phyloP scores from a whole-genome alignment of 1,140 invertebrate species.

The Galendromus occidentalis region DNA sequence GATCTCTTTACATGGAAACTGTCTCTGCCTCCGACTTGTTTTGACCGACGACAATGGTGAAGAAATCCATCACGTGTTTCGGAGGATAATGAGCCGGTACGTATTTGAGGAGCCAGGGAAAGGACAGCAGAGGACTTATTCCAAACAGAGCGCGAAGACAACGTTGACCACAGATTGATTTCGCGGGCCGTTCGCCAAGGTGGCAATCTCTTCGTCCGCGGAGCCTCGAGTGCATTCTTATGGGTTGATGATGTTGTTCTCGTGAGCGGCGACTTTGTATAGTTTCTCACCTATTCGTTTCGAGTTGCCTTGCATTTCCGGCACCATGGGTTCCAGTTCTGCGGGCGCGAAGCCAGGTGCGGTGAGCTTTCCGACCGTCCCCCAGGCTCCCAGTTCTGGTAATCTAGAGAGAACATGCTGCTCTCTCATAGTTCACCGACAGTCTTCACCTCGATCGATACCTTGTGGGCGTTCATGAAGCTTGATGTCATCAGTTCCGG shows the following conservation, averaged over 20 bases:
- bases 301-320: background rate
- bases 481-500: background rate
- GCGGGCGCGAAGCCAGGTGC: background rate
- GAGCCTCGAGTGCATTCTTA: background rate
- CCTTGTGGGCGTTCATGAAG: background rate
- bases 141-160: conserved; percentile 71
- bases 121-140: conserved; percentile 94
- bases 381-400: background rate
- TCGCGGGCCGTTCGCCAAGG: background rate
- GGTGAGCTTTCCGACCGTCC: background rate
- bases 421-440: background rate
- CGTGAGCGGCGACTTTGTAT: background rate
- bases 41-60: background rate
- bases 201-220: background rate
- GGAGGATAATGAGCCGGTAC: background rate
- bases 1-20: background rate
- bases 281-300: background rate
- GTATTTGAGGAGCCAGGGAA: conserved; percentile 34
- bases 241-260: too few species aligned
- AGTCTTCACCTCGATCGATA: background rate
- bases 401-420: background rate
- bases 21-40: background rate
- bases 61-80: conserved; percentile 2
- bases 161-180: background rate
- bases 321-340: background rate